Conservation (phyloP, 2,888 invertebrate species). For the Philaethria dido region DNA sequence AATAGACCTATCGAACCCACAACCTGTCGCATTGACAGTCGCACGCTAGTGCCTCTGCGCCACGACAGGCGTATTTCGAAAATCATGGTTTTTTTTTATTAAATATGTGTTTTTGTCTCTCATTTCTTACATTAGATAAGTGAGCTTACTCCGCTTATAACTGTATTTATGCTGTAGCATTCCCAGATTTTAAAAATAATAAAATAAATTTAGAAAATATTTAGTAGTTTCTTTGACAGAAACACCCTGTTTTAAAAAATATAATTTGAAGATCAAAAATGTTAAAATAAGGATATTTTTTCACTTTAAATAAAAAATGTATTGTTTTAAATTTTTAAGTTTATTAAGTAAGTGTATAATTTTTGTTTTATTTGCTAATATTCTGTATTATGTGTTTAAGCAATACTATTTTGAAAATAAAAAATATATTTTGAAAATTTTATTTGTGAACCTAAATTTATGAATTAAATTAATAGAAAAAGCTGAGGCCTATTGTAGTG, state of each 20-base stretch:
- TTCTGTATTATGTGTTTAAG: not conserved
- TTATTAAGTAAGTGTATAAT: not conserved
- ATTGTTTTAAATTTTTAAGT: not conserved
- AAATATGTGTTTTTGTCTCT: not conserved
- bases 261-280: not conserved
- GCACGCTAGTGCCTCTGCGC: too few relatives aligned
- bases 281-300: not conserved
- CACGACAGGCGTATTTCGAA: too few relatives aligned
- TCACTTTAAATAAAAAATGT: not conserved
- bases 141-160: not conserved
- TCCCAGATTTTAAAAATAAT: not conserved
- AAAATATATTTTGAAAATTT: constrained; percentile 10
- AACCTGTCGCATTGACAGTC: too few relatives aligned
- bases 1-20: too few relatives aligned
- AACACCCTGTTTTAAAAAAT: not conserved
- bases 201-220: not conserved
- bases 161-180: constrained; percentile 15
- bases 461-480: too few relatives aligned
- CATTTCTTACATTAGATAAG: too few relatives aligned
- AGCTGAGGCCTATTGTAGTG: too few relatives aligned
- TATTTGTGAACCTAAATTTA: not conserved
- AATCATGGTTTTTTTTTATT: not conserved
- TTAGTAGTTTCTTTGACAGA: not conserved
- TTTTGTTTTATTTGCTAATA: not conserved
- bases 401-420: constrained; percentile 16